A percentile compares a stretch with the other conserved stretches of the same genome.
phyloP scores from a whole-genome alignment of 2,797 vertebrate species.

The Orestias chungarensis region DNA sequence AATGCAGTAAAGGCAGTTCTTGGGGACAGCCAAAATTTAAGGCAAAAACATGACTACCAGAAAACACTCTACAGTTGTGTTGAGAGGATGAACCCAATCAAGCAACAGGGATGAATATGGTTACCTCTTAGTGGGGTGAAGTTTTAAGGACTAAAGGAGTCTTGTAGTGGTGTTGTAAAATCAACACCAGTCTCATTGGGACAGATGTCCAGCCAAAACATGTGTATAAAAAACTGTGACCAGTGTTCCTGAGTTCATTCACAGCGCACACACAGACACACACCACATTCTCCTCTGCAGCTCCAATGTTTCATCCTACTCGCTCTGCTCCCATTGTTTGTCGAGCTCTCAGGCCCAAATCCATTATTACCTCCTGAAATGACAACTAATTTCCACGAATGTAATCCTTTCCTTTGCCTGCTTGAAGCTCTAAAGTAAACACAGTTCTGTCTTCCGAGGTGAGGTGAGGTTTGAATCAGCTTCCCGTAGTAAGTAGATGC shows the following conservation, averaged over 20 bases:
- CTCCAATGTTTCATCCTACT: slow-evolving; percentile 63
- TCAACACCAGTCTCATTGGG: slow-evolving; percentile 55
- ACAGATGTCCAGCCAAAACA: slow-evolving; percentile 65
- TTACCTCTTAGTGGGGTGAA: slow-evolving; percentile 72
- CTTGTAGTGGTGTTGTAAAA: slow-evolving; percentile 70
- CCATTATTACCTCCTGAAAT: slow-evolving; percentile 83
- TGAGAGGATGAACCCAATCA: slow-evolving; percentile 74
- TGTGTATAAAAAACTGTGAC: background rate
- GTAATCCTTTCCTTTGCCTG: slow-evolving; percentile 75
- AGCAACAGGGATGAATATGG: slow-evolving; percentile 78
- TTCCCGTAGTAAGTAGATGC: background rate
- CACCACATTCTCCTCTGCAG: slow-evolving; percentile 49
- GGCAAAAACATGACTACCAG: slow-evolving; percentile 69
- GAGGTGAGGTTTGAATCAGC: too few relatives aligned
- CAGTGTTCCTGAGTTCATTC: slow-evolving; percentile 44
- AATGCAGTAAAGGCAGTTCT: slow-evolving; percentile 53
- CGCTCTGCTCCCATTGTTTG: slow-evolving; percentile 71
- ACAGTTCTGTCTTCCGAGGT: slow-evolving; percentile 59
- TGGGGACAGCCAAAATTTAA: slow-evolving; percentile 68
- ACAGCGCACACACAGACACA: slow-evolving; percentile 60
- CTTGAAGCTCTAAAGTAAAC: slow-evolving; percentile 77
- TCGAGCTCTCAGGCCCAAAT: slow-evolving; percentile 80
- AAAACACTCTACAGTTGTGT: slow-evolving; percentile 59
- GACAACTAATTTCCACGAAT: slow-evolving; percentile 83
- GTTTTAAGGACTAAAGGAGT: slow-evolving; percentile 77